These are phyloP conservation scores for Aplodontia rufa DNA, from an alignment of 2,113 vertebrate species.

Conservation along the genomic window DNA sequence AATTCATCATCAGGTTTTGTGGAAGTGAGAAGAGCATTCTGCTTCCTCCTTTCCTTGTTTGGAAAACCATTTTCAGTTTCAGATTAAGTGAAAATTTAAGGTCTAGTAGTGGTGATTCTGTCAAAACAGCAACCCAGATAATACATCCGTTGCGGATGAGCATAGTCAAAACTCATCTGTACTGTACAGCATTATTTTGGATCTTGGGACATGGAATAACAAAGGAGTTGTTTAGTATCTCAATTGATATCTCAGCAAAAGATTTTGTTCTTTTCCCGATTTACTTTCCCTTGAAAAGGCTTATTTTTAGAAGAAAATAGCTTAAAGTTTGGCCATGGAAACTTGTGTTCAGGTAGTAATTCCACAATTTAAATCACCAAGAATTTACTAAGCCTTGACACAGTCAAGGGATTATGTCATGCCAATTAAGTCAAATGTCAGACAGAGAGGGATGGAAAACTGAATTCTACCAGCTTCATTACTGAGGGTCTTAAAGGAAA, in stretches of 20 bases:
- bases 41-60: slow-evolving; percentile 8
- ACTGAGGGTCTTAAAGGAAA: neutral
- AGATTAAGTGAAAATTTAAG: slow-evolving; percentile 38
- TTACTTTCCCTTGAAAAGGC: slow-evolving; percentile 29
- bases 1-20: slow-evolving; percentile 49
- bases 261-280: neutral
- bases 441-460: neutral
- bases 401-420: neutral
- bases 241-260: neutral
- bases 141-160: neutral
- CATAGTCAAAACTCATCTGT: neutral
- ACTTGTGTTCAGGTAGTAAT: neutral
- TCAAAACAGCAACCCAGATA: neutral
- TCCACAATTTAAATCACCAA: slow-evolving; percentile 11
- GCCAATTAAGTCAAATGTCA: neutral
- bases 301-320: slow-evolving; percentile 3
- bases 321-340: neutral
- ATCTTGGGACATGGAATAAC: neutral
- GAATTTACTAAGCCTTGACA: neutral
- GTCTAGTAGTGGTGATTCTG: neutral
- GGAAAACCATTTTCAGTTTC: slow-evolving; percentile 33
- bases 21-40: slow-evolving; percentile 17
- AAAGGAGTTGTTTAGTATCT: neutral
- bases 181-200: neutral
- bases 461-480: slow-evolving; percentile 19